A percentile compares a stretch with the other conserved stretches of the same genome.
These are phyloP conservation scores for Halictus rubicundus DNA, from an alignment of 1,140 invertebrate species.

Conservation along the genomic window DNA sequence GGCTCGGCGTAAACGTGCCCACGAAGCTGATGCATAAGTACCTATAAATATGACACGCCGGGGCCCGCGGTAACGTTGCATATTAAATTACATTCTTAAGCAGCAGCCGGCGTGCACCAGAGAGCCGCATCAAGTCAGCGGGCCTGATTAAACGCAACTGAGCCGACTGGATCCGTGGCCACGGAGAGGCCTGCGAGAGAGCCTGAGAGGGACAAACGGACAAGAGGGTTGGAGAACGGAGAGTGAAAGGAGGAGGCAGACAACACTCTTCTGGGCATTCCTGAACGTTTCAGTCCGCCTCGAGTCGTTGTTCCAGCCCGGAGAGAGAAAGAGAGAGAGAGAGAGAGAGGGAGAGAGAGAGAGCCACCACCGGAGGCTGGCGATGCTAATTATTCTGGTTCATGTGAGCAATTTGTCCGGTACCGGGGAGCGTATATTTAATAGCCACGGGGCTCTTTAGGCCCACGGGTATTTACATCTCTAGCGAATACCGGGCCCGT, in stretches of 20 bases:
- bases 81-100: slow-evolving; percentile 76
- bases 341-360: not conserved
- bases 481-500: slow-evolving; percentile 65
- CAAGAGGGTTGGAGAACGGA: not conserved
- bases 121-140: slow-evolving; percentile 65
- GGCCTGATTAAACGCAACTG: slow-evolving; percentile 70
- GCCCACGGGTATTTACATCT: slow-evolving; percentile 76
- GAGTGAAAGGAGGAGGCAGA: not conserved
- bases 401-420: slow-evolving; percentile 77
- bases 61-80: slow-evolving; percentile 69
- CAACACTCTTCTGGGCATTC: slow-evolving; percentile 42
- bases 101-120: slow-evolving; percentile 53
- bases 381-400: slow-evolving; percentile 77
- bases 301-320: slow-evolving; percentile 14
- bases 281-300: slow-evolving; percentile 21
- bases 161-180: slow-evolving; percentile 14
- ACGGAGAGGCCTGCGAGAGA: no score
- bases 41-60: slow-evolving; percentile 71
- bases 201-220: not conserved
- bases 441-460: slow-evolving; percentile 66
- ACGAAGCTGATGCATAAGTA: slow-evolving; percentile 69
- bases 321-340: no score
- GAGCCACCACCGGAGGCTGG: slow-evolving; percentile 57
- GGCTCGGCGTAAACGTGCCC: slow-evolving; percentile 58
- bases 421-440: slow-evolving; percentile 71